Percentiles rank a stretch among this genome's conserved stretches.
phyloP scores from a whole-genome alignment of 2,888 invertebrate species.

The Sinohyriopsis cumingii region DNA sequence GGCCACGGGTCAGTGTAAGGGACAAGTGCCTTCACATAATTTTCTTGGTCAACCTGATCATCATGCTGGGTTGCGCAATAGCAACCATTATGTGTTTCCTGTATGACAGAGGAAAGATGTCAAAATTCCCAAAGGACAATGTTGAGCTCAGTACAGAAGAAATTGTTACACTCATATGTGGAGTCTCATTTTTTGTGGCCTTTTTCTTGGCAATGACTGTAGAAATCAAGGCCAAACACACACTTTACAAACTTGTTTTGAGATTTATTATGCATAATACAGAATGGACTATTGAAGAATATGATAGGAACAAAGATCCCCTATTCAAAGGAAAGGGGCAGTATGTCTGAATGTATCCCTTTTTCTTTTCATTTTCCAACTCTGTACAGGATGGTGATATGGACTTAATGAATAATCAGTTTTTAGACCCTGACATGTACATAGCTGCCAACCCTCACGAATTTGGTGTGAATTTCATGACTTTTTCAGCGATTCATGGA shows the following conservation, averaged over 20 bases:
- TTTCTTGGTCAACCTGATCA: constrained; percentile 73
- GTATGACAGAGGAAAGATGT: constrained; percentile 69
- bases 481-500: too few relatives aligned
- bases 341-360: too few relatives aligned
- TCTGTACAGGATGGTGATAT: too few relatives aligned
- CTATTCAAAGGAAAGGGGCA: constrained; percentile 17
- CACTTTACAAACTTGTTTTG: constrained; percentile 72
- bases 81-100: constrained; percentile 75
- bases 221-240: constrained; percentile 74
- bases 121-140: constrained; percentile 63
- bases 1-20: constrained; percentile 72
- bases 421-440: too few relatives aligned
- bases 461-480: too few relatives aligned
- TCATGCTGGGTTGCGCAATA: constrained; percentile 75
- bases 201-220: constrained; percentile 76
- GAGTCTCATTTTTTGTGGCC: constrained; percentile 75
- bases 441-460: too few relatives aligned
- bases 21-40: constrained; percentile 74
- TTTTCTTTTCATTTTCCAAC: too few relatives aligned
- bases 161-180: constrained; percentile 74
- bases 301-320: constrained; percentile 67
- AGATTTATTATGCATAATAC: constrained; percentile 72
- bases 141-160: constrained; percentile 73
- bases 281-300: constrained; percentile 73
- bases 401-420: too few relatives aligned